Evolutionary conservation across 2,797 vertebrate genomes (phyloP), one percentile per base, ranked within the genome.

Genomic region (Mergus octosetaceus): DNA sequence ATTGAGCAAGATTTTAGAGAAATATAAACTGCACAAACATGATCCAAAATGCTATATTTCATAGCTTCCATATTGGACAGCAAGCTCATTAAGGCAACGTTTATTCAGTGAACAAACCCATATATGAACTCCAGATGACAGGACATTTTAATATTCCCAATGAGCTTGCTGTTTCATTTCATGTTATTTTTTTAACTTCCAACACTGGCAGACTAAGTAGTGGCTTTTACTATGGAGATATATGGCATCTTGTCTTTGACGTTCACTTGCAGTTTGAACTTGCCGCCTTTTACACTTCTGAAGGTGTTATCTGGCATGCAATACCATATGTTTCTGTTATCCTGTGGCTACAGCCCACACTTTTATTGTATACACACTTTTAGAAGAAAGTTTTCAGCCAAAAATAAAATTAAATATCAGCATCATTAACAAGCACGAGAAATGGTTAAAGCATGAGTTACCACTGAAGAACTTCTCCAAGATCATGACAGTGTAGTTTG

Each of bases 401-500:
- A 70, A 57, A 45, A 57, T 65, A 73, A 49, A 24, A 24, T 45
- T 61, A 65, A 75, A 15, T 25, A 51, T 14, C 49, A 27, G 24
- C 45, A 16, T 30, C 41, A 47, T 65, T 74, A 92, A 25, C 6
- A 54, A 82, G 38, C 41, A 72, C n/a, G 83, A 91, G 43, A 87
- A 89, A 66, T 0, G 1, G 58, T 75, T 92, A 78, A 84, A 78
- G 66, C 43, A n/a, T 0, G 2, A 53, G 71, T 78, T 93, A 80
- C 73, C n/a, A 41, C 28, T 45, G n/a, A 77, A 2, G 1, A 87
- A 73, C 22, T 16, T 66, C 73, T 89, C 43, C 51, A 61, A 85
- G 49, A 66, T 72, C 71, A 60, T 94, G 94, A 94, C 81, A 87
- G 69, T 3, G 11, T 41, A 77, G 75, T 90, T 95, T 85, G 81